These are phyloP conservation scores for Zaprionus camerounensis DNA, from an alignment of 1,140 invertebrate genomes.

Conservation along the genomic window DNA sequence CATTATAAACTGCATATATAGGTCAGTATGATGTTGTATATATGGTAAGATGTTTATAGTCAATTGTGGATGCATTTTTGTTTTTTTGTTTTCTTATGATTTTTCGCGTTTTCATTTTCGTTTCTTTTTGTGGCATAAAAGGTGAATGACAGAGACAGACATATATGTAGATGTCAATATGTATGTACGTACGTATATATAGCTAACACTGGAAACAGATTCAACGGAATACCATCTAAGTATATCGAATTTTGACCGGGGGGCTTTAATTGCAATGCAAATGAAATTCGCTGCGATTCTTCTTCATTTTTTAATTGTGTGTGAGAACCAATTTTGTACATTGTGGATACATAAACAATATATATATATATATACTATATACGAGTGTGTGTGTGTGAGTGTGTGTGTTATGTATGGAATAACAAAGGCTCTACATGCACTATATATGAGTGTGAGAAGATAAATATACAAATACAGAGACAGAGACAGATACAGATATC, in stretches of 20 bases:
- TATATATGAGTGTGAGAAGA: conserved; percentile 53
- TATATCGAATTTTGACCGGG: conserved; percentile 41
- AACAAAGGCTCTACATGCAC: conserved; percentile 63
- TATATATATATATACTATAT: conserved; percentile 21
- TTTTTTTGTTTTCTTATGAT: neutral
- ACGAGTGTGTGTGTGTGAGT: neutral
- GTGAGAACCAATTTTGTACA: conserved; percentile 81
- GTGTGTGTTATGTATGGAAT: neutral
- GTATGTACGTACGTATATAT: conserved; percentile 45
- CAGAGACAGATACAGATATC: conserved; percentile 51
- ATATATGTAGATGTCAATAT: conserved; percentile 12
- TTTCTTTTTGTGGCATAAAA: conserved; percentile 57
- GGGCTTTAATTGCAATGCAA: conserved; percentile 67
- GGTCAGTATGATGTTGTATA: conserved; percentile 25
- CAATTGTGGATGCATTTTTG: conserved; percentile 55
- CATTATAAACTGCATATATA: conserved; percentile 67
- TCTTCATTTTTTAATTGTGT: conserved; percentile 65
- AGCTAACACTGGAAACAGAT: conserved; percentile 50
- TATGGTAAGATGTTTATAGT: conserved; percentile 52
- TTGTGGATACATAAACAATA: conserved; percentile 51
- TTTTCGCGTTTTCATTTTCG: conserved; percentile 3
- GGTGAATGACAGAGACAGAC: conserved; percentile 55
- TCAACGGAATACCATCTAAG: conserved; percentile 55
- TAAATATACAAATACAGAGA: conserved; percentile 43
- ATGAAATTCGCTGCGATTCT: conserved; percentile 72